Percentiles rank a stretch among this genome's conserved stretches.
These are phyloP conservation scores for Drosophila mimetica DNA, from an alignment of 2,888 invertebrate species.

Conservation along the genomic window DNA sequence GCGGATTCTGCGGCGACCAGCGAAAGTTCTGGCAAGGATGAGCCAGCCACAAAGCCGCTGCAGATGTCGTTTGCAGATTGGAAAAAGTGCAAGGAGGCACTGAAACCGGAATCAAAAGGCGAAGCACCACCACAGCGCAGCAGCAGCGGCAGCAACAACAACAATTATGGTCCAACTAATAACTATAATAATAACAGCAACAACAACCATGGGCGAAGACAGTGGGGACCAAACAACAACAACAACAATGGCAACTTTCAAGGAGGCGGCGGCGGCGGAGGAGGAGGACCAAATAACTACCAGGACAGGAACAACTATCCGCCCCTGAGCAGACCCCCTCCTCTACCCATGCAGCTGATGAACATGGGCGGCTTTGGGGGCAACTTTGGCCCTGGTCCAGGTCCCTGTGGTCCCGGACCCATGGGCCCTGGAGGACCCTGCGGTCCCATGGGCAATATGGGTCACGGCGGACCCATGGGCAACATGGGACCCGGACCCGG, in stretches of 20 bases:
- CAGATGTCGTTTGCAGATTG: conserved; percentile 74
- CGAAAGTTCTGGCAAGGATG: conserved; percentile 4
- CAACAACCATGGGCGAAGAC: conserved; percentile 23
- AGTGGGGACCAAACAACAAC: conserved; percentile 7
- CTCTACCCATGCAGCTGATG: conserved; percentile 60
- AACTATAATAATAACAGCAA: conserved; percentile 20
- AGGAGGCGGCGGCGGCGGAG: conserved; percentile 13
- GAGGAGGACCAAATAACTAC: conserved; percentile 5
- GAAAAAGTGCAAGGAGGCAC: conserved; percentile 67
- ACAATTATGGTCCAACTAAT: conserved; percentile 25
- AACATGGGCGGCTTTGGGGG: conserved; percentile 55
- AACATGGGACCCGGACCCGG: conserved; percentile 7
- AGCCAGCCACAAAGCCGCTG: conserved; percentile 23
- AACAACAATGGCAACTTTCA: conserved; percentile 25
- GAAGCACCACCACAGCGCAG: conserved; percentile 17
- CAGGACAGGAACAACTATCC: conserved; percentile 37
- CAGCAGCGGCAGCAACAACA: too few species aligned
- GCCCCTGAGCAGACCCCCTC: conserved; percentile 58
- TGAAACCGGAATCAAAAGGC: conserved; percentile 28
- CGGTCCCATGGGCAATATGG: conserved; percentile 16
- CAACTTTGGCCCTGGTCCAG: conserved; percentile 54
- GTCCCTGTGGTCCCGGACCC: conserved; percentile 10
- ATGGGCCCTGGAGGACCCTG: conserved; percentile 11
- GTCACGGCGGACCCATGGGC: neutral
- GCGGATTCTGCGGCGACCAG: conserved; percentile 2